Evolutionary conservation across 2,797 vertebrate genomes (phyloP).

Genomic region (Enteromius treurensis): DNA sequence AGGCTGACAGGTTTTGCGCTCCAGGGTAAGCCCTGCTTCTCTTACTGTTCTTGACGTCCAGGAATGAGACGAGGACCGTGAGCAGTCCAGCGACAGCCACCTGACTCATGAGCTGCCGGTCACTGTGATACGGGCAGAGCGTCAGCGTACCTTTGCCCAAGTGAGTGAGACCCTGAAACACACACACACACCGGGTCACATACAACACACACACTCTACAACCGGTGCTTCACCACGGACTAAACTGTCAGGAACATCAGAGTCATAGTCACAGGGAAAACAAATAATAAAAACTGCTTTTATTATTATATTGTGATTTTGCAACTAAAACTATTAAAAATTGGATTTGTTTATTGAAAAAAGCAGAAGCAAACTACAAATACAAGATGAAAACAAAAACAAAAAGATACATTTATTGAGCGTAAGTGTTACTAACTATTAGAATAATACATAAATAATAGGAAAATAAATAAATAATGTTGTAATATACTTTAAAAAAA

Average conservation of each 20-base stretch:
- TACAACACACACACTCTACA: background rate
- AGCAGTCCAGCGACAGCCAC: slow-evolving; percentile 95
- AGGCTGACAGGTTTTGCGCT: too few species aligned
- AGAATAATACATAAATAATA: background rate
- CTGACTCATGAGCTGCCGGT: slow-evolving; percentile 98
- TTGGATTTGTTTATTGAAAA: background rate
- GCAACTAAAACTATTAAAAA: background rate
- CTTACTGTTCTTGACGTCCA: slow-evolving; percentile 98
- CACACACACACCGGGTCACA: background rate
- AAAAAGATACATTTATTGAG: too few species aligned
- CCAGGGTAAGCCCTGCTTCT: slow-evolving; percentile 43
- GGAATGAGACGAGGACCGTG: slow-evolving; percentile 94
- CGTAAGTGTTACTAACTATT: too few species aligned
- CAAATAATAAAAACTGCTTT: too few species aligned
- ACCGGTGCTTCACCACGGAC: too few species aligned
- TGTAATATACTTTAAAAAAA: too few species aligned
- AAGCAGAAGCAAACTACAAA: background rate
- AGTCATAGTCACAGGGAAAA: background rate
- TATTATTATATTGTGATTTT: background rate
- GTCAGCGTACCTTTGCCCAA: slow-evolving; percentile 97
- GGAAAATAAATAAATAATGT: too few species aligned
- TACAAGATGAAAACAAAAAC: background rate
- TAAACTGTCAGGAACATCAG: background rate
- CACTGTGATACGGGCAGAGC: slow-evolving; percentile 96
- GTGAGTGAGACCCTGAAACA: slow-evolving; percentile 91